Percentiles rank a stretch among this genome's conserved stretches.
phyloP scores from a whole-genome alignment of 2,888 invertebrate genomes.

The Patella pellucida region DNA sequence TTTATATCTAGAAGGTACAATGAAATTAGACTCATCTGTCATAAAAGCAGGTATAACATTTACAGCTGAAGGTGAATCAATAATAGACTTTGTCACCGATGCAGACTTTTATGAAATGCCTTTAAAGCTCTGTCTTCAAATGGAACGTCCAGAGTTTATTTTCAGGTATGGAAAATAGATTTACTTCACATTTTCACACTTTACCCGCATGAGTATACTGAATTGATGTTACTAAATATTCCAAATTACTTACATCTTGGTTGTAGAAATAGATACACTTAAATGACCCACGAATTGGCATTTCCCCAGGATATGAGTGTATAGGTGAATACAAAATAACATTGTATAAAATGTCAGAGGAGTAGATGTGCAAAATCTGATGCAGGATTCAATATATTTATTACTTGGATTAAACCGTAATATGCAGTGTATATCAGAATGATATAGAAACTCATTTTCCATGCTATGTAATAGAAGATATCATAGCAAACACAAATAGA shows the following conservation, averaged over 20 bases:
- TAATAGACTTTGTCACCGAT: conserved; percentile 80
- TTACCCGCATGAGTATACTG: too few relatives aligned
- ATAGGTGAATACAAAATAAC: too few relatives aligned
- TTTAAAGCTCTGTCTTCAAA: conserved; percentile 81
- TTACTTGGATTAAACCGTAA: neutral
- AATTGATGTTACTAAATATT: too few relatives aligned
- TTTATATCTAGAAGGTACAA: conserved; percentile 77
- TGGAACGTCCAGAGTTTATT: conserved; percentile 79
- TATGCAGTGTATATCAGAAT: neutral
- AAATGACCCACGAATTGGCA: too few relatives aligned
- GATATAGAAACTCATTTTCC: neutral
- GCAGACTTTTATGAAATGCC: conserved; percentile 83
- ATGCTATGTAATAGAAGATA: neutral
- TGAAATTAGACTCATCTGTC: conserved; percentile 78
- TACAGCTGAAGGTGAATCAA: conserved; percentile 77
- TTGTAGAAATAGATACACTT: too few relatives aligned
- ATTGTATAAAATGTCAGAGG: too few relatives aligned
- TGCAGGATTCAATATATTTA: neutral
- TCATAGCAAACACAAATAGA: too few relatives aligned
- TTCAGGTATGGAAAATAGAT: conserved; percentile 73
- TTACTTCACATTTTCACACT: too few relatives aligned
- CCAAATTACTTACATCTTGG: too few relatives aligned
- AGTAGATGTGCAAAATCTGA: too few relatives aligned
- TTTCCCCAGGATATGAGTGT: too few relatives aligned
- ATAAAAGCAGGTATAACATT: conserved; percentile 80